phyloP scores from a whole-genome alignment of 2,888 invertebrate species.

The Chalcis sispes region DNA sequence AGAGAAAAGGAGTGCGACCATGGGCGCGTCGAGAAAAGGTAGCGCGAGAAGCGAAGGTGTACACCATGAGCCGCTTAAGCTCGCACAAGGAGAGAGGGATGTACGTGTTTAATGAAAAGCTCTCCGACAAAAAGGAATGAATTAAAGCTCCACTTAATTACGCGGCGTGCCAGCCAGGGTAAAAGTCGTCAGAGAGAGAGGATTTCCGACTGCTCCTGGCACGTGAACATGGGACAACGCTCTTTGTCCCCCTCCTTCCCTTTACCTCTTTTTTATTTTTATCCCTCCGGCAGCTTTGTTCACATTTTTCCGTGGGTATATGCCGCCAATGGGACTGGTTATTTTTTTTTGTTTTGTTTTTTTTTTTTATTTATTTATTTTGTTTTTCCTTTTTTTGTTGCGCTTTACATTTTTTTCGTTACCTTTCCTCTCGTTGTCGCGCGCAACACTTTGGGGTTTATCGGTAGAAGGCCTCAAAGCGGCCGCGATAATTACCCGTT shows the following conservation, averaged over 20 bases:
- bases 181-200: too few species aligned
- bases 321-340: not conserved
- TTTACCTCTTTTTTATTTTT: not conserved
- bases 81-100: not conserved
- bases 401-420: not conserved
- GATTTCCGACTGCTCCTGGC: not conserved
- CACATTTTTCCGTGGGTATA: not conserved
- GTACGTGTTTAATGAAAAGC: slow-evolving; percentile 38
- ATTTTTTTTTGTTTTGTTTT: not conserved
- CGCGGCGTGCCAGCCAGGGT: not conserved
- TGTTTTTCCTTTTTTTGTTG: not conserved
- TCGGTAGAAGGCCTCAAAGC: slow-evolving; percentile 15
- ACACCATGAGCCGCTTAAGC: not conserved
- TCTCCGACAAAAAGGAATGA: not conserved
- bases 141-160: slow-evolving; percentile 39
- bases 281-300: not conserved
- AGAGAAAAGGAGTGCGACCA: not conserved
- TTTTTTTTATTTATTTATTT: not conserved
- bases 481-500: slow-evolving; percentile 24
- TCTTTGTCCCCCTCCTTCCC: not conserved
- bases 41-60: too few species aligned
- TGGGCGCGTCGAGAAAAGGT: not conserved
- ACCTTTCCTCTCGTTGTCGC: not conserved
- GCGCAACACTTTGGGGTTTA: not conserved
- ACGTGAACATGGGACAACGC: not conserved